Percentiles rank a stretch among this genome's conserved stretches.
Evolutionary conservation across 2,888 invertebrate species (phyloP).

Genomic region (Autographa gamma): DNA sequence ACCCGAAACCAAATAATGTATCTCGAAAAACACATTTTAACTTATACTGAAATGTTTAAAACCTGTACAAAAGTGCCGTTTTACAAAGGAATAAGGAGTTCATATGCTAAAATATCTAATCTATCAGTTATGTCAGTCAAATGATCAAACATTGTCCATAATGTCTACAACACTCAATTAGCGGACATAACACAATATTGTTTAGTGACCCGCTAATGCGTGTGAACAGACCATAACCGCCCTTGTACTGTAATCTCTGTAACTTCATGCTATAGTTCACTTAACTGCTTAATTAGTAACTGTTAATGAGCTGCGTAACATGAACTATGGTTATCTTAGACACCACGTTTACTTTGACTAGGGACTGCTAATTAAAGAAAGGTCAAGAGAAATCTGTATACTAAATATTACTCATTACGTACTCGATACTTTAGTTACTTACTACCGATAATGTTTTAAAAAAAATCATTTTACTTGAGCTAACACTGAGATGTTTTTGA

Average conservation of each 20-base stretch:
- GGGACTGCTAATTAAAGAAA: conserved; percentile 10
- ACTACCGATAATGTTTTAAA: too few relatives aligned
- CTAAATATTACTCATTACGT: too few relatives aligned
- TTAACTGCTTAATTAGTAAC: conserved; percentile 5
- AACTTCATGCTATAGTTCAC: neutral
- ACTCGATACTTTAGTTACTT: too few relatives aligned
- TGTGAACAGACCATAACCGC: conserved; percentile 3
- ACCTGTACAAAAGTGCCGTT: too few relatives aligned
- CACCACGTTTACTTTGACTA: neutral
- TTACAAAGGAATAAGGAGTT: too few relatives aligned
- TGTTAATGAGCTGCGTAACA: neutral
- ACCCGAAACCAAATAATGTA: too few relatives aligned
- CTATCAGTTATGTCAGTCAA: neutral
- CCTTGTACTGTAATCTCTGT: neutral
- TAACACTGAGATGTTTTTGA: too few relatives aligned
- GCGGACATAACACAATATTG: neutral
- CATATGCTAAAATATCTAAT: too few relatives aligned
- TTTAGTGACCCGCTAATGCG: neutral
- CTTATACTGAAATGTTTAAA: too few relatives aligned
- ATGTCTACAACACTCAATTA: neutral
- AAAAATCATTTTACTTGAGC: too few relatives aligned
- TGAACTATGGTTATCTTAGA: conserved; percentile 4
- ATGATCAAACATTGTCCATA: neutral
- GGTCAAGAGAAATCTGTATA: too few relatives aligned
- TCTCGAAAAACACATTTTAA: too few relatives aligned